Conservation (phyloP, 2,113 vertebrate genomes). For the Aramus guarauna region DNA sequence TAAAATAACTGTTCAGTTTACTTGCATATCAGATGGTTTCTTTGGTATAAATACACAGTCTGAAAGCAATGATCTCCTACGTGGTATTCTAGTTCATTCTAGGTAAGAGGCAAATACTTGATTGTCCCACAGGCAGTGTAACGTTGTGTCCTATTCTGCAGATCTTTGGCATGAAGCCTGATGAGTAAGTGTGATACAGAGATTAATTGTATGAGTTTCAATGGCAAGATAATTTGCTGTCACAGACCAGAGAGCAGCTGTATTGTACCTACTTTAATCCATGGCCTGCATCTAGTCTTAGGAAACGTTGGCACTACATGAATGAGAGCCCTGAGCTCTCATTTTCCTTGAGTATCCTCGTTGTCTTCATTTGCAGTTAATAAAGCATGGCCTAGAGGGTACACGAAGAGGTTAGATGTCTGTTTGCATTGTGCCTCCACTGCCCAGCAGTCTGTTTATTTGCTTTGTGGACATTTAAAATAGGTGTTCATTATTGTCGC, state of each 20-base stretch:
- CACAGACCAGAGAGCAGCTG: not conserved
- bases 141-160: not conserved
- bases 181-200: not conserved
- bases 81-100: not conserved
- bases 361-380: not conserved
- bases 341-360: not conserved
- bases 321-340: not conserved
- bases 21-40: not conserved
- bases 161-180: not conserved
- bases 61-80: not conserved
- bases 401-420: not conserved
- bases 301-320: rapidly evolving
- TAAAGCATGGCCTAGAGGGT: not conserved
- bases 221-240: not conserved
- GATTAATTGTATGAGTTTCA: not conserved
- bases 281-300: not conserved
- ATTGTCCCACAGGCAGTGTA: not conserved
- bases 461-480: not conserved
- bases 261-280: not conserved
- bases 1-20: not conserved
- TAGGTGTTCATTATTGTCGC: rapidly evolving
- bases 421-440: not conserved
- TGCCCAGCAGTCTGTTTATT: not conserved
- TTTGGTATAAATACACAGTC: not conserved
- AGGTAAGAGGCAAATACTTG: not conserved